These are phyloP conservation scores for Hypotaenidia okinawae DNA, from an alignment of 2,797 vertebrate species.

Conservation along the genomic window DNA sequence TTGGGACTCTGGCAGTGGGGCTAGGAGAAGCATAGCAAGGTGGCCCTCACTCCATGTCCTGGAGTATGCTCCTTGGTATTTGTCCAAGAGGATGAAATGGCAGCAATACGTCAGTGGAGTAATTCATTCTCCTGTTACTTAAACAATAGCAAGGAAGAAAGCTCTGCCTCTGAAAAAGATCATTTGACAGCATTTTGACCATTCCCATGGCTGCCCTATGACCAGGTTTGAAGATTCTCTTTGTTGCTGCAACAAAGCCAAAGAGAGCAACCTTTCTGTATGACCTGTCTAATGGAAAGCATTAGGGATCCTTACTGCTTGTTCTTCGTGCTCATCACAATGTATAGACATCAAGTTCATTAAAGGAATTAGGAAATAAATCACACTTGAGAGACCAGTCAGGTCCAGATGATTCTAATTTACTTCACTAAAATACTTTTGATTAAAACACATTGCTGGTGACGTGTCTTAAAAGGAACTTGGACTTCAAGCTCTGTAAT, in stretches of 20 bases:
- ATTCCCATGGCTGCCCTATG: not conserved
- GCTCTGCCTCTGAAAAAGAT: not conserved
- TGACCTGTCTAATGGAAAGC: not conserved
- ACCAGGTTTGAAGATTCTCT: not conserved
- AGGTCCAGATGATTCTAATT: conserved; percentile 55
- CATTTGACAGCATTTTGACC: not conserved
- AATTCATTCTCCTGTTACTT: not conserved
- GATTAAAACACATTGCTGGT: conserved; percentile 51
- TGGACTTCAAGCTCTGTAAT: conserved; percentile 46
- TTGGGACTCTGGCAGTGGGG: not conserved
- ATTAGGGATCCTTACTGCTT: not conserved
- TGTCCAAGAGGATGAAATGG: not conserved
- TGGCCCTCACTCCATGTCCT: not conserved
- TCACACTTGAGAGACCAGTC: not conserved
- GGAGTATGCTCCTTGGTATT: not conserved
- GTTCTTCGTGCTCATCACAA: not conserved
- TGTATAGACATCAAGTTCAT: not conserved
- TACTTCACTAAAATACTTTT: conserved; percentile 32
- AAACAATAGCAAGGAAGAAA: not conserved
- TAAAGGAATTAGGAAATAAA: conserved; percentile 33
- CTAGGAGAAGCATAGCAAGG: not conserved
- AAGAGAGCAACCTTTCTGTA: not conserved
- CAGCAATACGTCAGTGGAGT: not conserved
- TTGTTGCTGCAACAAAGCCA: not conserved
- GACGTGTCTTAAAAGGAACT: conserved; percentile 57